Evolutionary conservation across 2,113 vertebrate species (phyloP).

Genomic region (Phainopepla nitens): DNA sequence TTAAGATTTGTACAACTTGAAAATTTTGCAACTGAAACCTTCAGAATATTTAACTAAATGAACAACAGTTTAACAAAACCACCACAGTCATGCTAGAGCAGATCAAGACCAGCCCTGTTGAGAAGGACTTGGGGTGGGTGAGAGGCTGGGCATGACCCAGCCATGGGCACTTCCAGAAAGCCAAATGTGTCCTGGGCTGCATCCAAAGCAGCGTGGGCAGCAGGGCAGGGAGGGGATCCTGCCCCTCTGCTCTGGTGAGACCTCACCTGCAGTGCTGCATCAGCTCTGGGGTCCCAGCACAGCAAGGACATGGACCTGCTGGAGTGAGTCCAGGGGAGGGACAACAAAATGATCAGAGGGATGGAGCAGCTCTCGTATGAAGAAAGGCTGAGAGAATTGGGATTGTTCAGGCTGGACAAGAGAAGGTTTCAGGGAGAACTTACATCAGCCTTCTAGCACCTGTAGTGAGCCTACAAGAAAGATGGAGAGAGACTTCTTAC

Average conservation of each 20-base stretch:
- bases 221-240: neutral
- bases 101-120: fast-evolving
- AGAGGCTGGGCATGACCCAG: neutral
- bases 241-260: neutral
- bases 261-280: fast-evolving
- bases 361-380: fast-evolving
- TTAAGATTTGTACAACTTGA: neutral
- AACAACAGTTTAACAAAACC: neutral
- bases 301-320: fast-evolving
- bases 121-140: fast-evolving
- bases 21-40: neutral
- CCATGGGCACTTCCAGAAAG: fast-evolving
- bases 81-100: neutral
- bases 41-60: neutral
- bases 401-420: neutral
- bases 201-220: neutral
- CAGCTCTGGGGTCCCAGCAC: neutral
- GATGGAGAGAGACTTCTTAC: neutral
- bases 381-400: neutral
- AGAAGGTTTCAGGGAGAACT: neutral
- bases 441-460: neutral
- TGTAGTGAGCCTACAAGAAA: neutral
- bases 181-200: neutral
- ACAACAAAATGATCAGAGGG: neutral
- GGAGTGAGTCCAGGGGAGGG: fast-evolving